phyloP scores from a whole-genome alignment of 64 coral and sea anemone species.

The Orbicella faveolata region DNA sequence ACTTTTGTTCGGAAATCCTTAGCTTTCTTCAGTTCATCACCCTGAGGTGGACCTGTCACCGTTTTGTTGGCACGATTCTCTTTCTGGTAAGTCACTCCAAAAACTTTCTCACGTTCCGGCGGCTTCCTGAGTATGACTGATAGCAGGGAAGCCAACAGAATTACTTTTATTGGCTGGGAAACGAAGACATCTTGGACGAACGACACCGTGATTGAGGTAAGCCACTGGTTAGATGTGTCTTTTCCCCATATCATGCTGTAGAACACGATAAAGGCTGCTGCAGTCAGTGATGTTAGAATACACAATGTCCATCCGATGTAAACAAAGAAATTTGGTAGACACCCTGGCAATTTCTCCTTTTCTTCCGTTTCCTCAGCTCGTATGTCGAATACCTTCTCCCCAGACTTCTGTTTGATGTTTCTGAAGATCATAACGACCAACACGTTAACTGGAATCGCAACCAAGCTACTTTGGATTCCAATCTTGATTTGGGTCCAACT shows the following conservation, averaged over 20 bases:
- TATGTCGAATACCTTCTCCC: not conserved
- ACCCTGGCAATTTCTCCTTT: slow-evolving; percentile 31
- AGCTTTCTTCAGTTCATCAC: slow-evolving; percentile 39
- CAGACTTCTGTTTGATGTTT: slow-evolving; percentile 59
- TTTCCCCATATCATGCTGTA: slow-evolving; percentile 84
- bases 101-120: slow-evolving; percentile 34
- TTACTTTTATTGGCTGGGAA: slow-evolving; percentile 76
- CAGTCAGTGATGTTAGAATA: slow-evolving; percentile 33
- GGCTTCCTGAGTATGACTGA: slow-evolving; percentile 60
- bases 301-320: slow-evolving; percentile 76
- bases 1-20: slow-evolving; percentile 43
- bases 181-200: slow-evolving; percentile 70
- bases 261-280: slow-evolving; percentile 72
- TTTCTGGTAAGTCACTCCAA: slow-evolving; percentile 34
- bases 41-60: slow-evolving; percentile 6
- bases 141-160: slow-evolving; percentile 56
- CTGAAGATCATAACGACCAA: slow-evolving; percentile 78
- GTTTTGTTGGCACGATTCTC: not conserved
- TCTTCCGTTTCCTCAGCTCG: not conserved
- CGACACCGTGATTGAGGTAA: slow-evolving; percentile 77
- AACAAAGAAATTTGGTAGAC: slow-evolving; percentile 64
- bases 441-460: slow-evolving; percentile 81
- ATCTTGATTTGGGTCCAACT: slow-evolving; percentile 94
- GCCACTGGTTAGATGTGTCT: slow-evolving; percentile 83
- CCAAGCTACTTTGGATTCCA: slow-evolving; percentile 82